Conservation (phyloP, 2,113 vertebrate species). For the Eretmochelys imbricata region DNA sequence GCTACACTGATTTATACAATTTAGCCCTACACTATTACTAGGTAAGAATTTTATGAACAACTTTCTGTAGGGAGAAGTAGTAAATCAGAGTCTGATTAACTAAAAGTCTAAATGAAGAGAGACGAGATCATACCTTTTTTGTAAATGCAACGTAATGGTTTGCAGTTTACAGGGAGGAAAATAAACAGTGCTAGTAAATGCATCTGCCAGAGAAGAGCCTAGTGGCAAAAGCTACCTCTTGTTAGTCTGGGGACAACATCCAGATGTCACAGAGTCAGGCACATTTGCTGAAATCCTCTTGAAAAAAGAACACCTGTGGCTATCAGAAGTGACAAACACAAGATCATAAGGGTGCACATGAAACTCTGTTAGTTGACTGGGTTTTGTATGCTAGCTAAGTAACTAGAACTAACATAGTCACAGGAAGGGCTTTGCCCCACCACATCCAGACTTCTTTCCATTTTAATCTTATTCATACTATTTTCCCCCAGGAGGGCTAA, state of each 20-base stretch:
- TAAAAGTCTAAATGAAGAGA: background rate
- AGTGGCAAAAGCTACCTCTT: slow-evolving; percentile 62
- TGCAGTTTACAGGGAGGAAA: slow-evolving; percentile 56
- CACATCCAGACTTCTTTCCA: background rate
- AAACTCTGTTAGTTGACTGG: background rate
- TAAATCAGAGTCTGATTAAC: background rate
- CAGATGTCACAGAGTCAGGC: slow-evolving; percentile 70
- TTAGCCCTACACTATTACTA: background rate
- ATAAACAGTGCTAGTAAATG: slow-evolving; percentile 47
- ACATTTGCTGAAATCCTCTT: slow-evolving; percentile 60
- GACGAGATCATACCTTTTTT: background rate
- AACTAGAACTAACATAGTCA: background rate
- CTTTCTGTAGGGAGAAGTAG: background rate
- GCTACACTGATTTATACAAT: background rate
- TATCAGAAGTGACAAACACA: slow-evolving; percentile 40
- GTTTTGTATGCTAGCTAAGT: background rate
- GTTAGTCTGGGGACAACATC: slow-evolving; percentile 55
- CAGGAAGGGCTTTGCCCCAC: background rate
- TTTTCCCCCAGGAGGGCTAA: background rate
- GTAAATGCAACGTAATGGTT: slow-evolving; percentile 31
- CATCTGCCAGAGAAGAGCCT: slow-evolving; percentile 53
- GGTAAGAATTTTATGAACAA: background rate
- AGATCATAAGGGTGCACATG: background rate
- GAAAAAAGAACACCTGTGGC: slow-evolving; percentile 52
- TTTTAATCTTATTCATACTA: background rate